Evolutionary conservation across 2,888 invertebrate species (phyloP), one percentile per base, ranked within the genome.

Genomic region (Tubulanus polymorphus): DNA sequence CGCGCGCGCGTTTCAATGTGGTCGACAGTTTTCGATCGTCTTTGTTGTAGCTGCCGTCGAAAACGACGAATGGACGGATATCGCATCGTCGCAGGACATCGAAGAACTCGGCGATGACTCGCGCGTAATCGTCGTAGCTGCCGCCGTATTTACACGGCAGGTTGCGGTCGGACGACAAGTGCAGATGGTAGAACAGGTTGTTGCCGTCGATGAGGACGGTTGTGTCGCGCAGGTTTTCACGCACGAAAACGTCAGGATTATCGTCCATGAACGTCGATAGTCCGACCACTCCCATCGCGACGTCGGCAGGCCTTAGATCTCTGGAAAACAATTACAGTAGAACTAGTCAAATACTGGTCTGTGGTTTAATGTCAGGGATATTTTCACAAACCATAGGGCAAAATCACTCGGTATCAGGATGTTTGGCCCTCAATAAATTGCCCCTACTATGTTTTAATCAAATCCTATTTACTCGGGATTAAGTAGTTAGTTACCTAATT

Each of bases 281-380:
- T 37, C 93, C 93, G 53, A 86, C 84, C 5, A 94, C 88, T 10
- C 94, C 93, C 93, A 93, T 90, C n/a, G n/a, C n/a, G n/a, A n/a
- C n/a, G n/a, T n/a, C n/a, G n/a, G n/a, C n/a, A n/a, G n/a, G n/a
- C n/a, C n/a, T n/a, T n/a, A n/a, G n/a, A n/a, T n/a, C n/a, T n/a
- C n/a, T n/a, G n/a, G n/a, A n/a, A n/a, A n/a, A n/a, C n/a, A n/a
- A n/a, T n/a, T n/a, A n/a, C n/a, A n/a, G n/a, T n/a, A n/a, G n/a
- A n/a, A n/a, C n/a, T n/a, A n/a, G n/a, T n/a, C n/a, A n/a, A n/a
- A n/a, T n/a, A n/a, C n/a, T n/a, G n/a, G n/a, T n/a, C n/a, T n/a
- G n/a, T n/a, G n/a, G n/a, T n/a, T n/a, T n/a, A n/a, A n/a, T n/a
- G n/a, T n/a, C n/a, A n/a, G n/a, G n/a, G n/a, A n/a, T n/a, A n/a